Evolutionary conservation across 2,888 invertebrate species (phyloP).

Genomic region (Coelogynopora nodosa): DNA sequence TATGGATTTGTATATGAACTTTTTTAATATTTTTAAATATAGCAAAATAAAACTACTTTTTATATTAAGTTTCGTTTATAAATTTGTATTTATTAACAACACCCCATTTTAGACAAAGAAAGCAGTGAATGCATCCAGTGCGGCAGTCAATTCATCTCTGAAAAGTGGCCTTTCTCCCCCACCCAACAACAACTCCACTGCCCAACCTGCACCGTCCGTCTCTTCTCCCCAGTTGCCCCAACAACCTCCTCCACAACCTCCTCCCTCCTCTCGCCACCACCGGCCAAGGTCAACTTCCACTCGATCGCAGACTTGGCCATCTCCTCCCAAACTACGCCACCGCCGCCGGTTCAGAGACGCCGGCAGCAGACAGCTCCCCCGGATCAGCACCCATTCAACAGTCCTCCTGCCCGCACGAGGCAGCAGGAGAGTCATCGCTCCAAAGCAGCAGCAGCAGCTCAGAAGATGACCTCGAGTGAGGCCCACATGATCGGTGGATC

Average conservation of each 20-base stretch:
- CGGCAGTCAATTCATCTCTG: neutral
- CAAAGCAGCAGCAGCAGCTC: too few relatives aligned
- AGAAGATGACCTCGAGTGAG: too few relatives aligned
- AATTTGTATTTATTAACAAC: too few relatives aligned
- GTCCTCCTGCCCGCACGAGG: too few relatives aligned
- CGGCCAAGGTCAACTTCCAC: conserved; percentile 19
- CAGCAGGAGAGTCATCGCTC: too few relatives aligned
- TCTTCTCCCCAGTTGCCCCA: neutral
- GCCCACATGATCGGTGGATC: neutral
- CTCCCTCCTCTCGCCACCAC: neutral
- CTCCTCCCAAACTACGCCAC: neutral
- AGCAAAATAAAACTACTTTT: too few relatives aligned
- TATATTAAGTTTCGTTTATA: too few relatives aligned
- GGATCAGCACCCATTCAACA: too few relatives aligned
- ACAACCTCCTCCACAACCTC: neutral
- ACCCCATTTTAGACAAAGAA: neutral
- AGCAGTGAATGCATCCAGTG: neutral
- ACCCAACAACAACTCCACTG: neutral
- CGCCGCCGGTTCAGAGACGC: too few relatives aligned
- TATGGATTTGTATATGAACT: neutral
- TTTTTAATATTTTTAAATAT: neutral
- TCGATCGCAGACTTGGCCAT: neutral
- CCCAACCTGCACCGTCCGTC: neutral
- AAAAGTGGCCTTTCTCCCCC: neutral
- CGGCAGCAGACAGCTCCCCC: neutral